Conservation (phyloP, 2,888 invertebrate genomes). For the Apeira syringaria region DNA sequence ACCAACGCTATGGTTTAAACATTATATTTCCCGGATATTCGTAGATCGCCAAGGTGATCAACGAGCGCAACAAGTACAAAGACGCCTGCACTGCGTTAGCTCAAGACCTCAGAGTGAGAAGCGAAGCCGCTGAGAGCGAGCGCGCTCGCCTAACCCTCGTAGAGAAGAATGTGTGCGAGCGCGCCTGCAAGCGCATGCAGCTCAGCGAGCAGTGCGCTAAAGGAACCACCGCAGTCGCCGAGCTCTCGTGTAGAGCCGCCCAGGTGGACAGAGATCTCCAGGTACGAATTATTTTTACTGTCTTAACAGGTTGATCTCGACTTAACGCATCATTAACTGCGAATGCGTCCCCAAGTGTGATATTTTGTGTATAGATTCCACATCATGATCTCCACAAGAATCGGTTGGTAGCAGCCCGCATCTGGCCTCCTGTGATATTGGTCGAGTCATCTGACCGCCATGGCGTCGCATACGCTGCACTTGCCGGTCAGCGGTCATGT, state of each 20-base stretch:
- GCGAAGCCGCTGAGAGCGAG: conserved; percentile 41
- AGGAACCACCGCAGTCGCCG: conserved; percentile 47
- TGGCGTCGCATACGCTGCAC: too few species aligned
- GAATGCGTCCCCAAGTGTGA: too few species aligned
- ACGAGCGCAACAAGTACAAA: conserved; percentile 56
- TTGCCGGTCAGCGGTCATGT: too few species aligned
- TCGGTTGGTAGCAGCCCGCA: too few species aligned
- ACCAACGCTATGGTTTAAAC: too few species aligned
- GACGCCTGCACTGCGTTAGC: conserved; percentile 37
- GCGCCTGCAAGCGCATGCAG: conserved; percentile 45
- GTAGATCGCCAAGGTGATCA: conserved; percentile 52
- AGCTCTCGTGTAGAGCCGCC: conserved; percentile 49
- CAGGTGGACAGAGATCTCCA: conserved; percentile 63
- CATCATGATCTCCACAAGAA: too few species aligned
- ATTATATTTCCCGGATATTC: neutral
- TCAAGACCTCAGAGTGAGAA: conserved; percentile 38
- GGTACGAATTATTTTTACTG: too few species aligned
- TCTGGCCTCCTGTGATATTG: too few species aligned
- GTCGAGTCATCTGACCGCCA: too few species aligned
- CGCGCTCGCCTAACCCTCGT: conserved; percentile 35
- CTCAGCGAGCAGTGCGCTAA: conserved; percentile 49
- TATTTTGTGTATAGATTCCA: too few species aligned
- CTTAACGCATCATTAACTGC: too few species aligned
- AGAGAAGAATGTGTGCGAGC: conserved; percentile 52
- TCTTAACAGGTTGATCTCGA: too few species aligned